Base-by-base conservation (phyloP, 2,888 invertebrate genomes). In the Eupeodes latifasciatus region DNA sequence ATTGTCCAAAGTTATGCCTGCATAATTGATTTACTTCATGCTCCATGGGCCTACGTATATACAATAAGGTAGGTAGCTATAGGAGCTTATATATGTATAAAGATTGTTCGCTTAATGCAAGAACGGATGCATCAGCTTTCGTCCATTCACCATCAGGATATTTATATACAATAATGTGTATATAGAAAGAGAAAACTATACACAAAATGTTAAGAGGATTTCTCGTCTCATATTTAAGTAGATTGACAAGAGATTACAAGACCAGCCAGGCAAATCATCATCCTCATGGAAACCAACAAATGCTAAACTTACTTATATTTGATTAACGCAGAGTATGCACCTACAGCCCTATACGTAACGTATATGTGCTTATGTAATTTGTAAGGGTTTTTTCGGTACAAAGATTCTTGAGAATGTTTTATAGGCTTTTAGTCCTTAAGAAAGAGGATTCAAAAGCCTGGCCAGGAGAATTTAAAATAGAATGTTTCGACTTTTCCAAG, bases 1-100 rank as follows among this genome's bases (percentile, higher is more conserved):
- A 88, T 81, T 88, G 88, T 88, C 78, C 85, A 81, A 72, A 88
- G 88, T 88, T 88, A 88, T 88, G 85, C 85, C 78, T 88, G 88
- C 88, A 88, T 88, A 88, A 88, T 88, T 88, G 88, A 88, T 88
- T 85, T 81, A 81, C 76, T 85, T 72, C 74, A 64, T 78, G 78
- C 71, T 51, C 40, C 40, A 78, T 47, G 71, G 9, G 57, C 62
- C 86, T 66, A 27, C 27, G 19, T 19, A 19, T 19, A 27, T 27
- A 27, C 27, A 27, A 27, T 27, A 27, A 27, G 27, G 27, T 27
- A 27, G 27, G 2, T 27, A 27, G 27, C 27, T 27, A 27, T 27
- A 27, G 27, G 27, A 27, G 2, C 27, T 27, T 27, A 64, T 64
- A 72, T 74, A 55, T 27, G 14, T 14, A n/a, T 57, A 69, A 34